Evolutionary conservation across 2,888 invertebrate genomes (phyloP).

Genomic region (Nomada ruficornis): DNA sequence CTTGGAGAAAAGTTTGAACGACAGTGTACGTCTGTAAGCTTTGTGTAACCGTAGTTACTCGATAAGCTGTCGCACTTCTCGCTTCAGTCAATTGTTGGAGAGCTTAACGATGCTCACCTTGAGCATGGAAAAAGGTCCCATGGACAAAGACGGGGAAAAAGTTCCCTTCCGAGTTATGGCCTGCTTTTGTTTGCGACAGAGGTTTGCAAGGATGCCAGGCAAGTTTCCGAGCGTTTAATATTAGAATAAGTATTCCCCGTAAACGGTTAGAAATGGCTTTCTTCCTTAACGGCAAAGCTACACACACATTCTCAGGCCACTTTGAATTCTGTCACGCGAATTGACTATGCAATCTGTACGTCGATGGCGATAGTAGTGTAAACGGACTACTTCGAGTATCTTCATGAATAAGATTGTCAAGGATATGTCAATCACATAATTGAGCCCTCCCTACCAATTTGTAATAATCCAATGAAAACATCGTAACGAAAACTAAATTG

Average conservation of each 20-base stretch:
- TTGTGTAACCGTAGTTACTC: conserved; percentile 7
- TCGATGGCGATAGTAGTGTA: background rate
- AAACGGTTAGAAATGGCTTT: conserved; percentile 35
- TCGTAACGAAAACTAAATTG: background rate
- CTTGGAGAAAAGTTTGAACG: background rate
- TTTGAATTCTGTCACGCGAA: conserved; percentile 38
- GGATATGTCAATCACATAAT: background rate
- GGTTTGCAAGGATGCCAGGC: conserved; percentile 33
- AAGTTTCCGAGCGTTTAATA: conserved; percentile 34
- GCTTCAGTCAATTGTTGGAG: background rate
- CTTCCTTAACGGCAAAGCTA: conserved; percentile 2
- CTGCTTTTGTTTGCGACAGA: conserved; percentile 34
- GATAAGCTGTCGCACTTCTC: conserved; percentile 21
- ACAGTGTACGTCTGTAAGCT: background rate
- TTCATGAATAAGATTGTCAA: background rate
- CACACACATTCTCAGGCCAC: background rate
- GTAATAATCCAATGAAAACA: background rate
- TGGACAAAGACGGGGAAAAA: background rate
- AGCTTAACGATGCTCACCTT: conserved; percentile 30
- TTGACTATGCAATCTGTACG: conserved; percentile 14
- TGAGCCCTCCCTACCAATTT: background rate
- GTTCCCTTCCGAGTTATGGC: conserved; percentile 27
- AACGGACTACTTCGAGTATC: background rate
- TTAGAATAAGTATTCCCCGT: conserved; percentile 25
- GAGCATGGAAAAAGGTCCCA: conserved; percentile 20